A percentile compares a stretch with the other conserved stretches of the same genome.
These are phyloP conservation scores for Stictonetta naevosa DNA, from an alignment of 2,113 vertebrate genomes.

Conservation along the genomic window DNA sequence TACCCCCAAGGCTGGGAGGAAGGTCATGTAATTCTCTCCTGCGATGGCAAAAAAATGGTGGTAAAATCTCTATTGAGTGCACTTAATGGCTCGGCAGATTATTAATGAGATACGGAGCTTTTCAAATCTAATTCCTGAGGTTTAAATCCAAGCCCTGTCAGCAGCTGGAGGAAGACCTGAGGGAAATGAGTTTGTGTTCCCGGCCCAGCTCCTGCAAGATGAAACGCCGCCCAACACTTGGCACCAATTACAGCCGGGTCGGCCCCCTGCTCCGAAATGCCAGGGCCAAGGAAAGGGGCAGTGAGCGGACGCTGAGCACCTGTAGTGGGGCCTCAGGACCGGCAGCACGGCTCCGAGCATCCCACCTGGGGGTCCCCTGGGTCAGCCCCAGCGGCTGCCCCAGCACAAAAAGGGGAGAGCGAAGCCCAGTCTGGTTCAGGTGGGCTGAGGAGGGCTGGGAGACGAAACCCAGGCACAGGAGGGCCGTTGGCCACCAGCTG, in stretches of 20 bases:
- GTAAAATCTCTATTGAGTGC: conserved; percentile 23
- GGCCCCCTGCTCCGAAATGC: fast-evolving
- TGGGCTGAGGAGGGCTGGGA: neutral
- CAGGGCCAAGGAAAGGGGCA: neutral
- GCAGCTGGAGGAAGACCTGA: conserved; percentile 1
- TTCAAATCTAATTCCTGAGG: neutral
- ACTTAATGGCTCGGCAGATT: conserved; percentile 4
- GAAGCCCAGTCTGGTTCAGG: fast-evolving
- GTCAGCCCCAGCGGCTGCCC: no score
- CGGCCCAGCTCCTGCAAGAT: neutral
- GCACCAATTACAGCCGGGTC: neutral
- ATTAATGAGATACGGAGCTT: conserved; percentile 14
- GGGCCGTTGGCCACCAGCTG: neutral
- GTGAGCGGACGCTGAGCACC: no score
- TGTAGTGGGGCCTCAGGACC: no score
- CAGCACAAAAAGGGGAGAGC: neutral
- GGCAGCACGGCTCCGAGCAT: no score
- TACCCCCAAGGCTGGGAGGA: neutral
- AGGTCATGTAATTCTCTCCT: neutral
- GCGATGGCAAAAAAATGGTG: conserved; percentile 7
- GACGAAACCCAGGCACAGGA: neutral
- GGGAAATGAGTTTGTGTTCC: neutral
- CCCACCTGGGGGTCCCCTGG: no score
- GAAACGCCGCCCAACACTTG: neutral
- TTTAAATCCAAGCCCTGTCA: conserved; percentile 34